Conservation (phyloP, 2,797 vertebrate species). For the Coregonus ussuriensis region DNA sequence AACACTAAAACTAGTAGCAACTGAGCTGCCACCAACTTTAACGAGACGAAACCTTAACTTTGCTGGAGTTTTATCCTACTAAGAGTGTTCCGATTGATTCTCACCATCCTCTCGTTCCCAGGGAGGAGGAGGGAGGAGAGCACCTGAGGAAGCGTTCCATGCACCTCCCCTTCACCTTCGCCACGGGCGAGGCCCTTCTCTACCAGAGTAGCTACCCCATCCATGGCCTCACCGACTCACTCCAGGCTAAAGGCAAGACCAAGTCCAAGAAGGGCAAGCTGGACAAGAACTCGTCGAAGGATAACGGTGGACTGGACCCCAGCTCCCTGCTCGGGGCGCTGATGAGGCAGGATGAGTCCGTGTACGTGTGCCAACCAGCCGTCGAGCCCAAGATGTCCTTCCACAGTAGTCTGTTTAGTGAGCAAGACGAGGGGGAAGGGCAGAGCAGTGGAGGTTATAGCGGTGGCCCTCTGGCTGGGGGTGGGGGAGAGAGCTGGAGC, state of each 20-base stretch:
- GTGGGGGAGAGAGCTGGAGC: conserved; percentile 33
- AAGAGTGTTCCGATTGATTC: not conserved
- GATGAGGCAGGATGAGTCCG: conserved; percentile 68
- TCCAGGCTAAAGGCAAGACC: conserved; percentile 52
- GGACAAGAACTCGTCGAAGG: conserved; percentile 34
- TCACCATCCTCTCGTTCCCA: conserved; percentile 31
- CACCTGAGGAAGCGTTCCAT: conserved; percentile 66
- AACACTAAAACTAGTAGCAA: no score
- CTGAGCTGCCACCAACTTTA: no score
- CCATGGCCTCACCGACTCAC: conserved; percentile 37
- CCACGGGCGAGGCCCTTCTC: conserved; percentile 70
- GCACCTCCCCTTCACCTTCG: conserved; percentile 71
- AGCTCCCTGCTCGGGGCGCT: conserved; percentile 63
- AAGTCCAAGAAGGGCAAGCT: conserved; percentile 51
- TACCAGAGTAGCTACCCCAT: conserved; percentile 63
- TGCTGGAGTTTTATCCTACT: no score
- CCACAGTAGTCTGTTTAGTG: conserved; percentile 37
- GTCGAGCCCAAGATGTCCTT: conserved; percentile 37
- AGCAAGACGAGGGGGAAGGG: not conserved
- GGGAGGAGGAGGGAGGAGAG: conserved; percentile 74
- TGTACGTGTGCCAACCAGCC: conserved; percentile 49
- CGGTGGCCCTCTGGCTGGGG: not conserved
- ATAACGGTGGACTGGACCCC: conserved; percentile 32
- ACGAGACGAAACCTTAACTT: no score
- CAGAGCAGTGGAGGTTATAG: conserved; percentile 6